These are phyloP conservation scores for Nematolebias whitei DNA, from an alignment of 2,113 vertebrate species.

Conservation along the genomic window DNA sequence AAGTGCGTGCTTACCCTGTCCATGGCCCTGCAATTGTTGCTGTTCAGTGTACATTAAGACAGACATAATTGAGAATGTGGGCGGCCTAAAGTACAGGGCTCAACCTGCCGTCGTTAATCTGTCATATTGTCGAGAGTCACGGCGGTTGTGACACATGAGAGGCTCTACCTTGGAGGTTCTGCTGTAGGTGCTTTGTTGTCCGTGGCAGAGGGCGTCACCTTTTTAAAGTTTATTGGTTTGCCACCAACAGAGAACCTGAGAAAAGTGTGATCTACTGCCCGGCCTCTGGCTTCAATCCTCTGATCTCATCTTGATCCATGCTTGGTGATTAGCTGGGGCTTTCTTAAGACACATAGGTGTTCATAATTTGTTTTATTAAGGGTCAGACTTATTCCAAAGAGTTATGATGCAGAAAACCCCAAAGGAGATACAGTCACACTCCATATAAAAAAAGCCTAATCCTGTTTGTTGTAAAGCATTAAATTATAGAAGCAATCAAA, in stretches of 20 bases:
- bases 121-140: conserved; percentile 78
- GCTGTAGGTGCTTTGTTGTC: conserved; percentile 75
- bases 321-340: conserved; percentile 48
- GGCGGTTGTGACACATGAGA: conserved; percentile 65
- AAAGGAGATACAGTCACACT: conserved; percentile 42
- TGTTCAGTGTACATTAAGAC: conserved; percentile 80
- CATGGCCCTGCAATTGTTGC: conserved; percentile 72
- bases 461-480: conserved; percentile 58
- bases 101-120: conserved; percentile 82
- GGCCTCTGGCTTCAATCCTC: conserved; percentile 61
- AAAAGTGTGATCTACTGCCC: conserved; percentile 64
- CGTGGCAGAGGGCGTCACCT: conserved; percentile 74
- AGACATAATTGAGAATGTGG: conserved; percentile 79
- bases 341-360: conserved; percentile 53
- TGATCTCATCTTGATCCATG: conserved; percentile 54
- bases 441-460: conserved; percentile 63
- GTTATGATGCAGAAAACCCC: conserved; percentile 48
- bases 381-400: conserved; percentile 34
- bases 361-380: conserved; percentile 51
- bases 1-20: conserved; percentile 77
- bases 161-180: conserved; percentile 72
- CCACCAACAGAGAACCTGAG: conserved; percentile 74
- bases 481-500: conserved; percentile 71
- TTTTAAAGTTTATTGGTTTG: conserved; percentile 71
- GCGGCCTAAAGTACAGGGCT: conserved; percentile 76